phyloP scores from a whole-genome alignment of 2,888 invertebrate species.

The Ditula angustiorana region DNA sequence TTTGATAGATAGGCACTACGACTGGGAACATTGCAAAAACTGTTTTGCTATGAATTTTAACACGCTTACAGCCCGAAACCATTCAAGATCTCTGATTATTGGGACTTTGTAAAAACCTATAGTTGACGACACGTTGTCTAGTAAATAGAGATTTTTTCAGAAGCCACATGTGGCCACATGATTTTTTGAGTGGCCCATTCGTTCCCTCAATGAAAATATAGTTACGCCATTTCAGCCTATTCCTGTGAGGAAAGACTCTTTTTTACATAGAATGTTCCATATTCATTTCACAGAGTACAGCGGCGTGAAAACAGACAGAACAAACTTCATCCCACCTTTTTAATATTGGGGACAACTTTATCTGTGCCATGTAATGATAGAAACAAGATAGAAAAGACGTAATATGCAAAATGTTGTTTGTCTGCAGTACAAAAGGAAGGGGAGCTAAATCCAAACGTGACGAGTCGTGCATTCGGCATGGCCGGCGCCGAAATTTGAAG shows the following conservation, averaged over 20 bases:
- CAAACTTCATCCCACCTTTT: not conserved
- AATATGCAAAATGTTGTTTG: slow-evolving; percentile 57
- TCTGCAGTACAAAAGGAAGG: slow-evolving; percentile 59
- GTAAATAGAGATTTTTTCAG: too few relatives aligned
- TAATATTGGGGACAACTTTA: slow-evolving; percentile 19
- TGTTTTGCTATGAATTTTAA: too few relatives aligned
- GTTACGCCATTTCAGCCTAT: too few relatives aligned
- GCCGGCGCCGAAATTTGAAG: slow-evolving; percentile 65
- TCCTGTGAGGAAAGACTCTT: not conserved
- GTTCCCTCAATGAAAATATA: too few relatives aligned
- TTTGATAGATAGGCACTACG: too few relatives aligned
- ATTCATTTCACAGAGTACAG: not conserved
- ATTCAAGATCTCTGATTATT: too few relatives aligned
- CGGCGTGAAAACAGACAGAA: not conserved
- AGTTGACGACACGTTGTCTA: too few relatives aligned
- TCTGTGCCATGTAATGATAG: slow-evolving; percentile 1
- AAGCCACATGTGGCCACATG: too few relatives aligned
- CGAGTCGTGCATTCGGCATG: slow-evolving; percentile 60
- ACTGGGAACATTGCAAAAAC: too few relatives aligned
- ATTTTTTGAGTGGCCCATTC: too few relatives aligned
- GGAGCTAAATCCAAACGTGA: slow-evolving; percentile 73
- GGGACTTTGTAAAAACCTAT: too few relatives aligned
- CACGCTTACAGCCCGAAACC: too few relatives aligned
- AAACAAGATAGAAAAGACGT: slow-evolving; percentile 41
- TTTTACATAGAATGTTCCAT: not conserved